phyloP scores from a whole-genome alignment of 2,797 vertebrate genomes.

The Discoglossus pictus region DNA sequence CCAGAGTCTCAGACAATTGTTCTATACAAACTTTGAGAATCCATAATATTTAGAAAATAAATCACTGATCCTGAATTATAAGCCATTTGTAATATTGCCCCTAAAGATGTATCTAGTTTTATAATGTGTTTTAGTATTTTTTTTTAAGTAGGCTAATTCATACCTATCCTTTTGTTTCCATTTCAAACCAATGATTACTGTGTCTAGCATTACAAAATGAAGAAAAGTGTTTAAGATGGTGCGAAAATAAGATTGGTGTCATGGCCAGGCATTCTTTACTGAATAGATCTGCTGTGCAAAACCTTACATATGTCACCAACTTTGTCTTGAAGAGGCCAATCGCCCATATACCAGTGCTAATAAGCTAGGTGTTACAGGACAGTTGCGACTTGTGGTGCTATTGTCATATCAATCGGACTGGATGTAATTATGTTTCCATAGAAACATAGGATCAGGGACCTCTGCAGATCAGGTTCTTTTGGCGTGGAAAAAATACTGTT shows the following conservation, averaged over 20 bases:
- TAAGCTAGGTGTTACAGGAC: too few relatives aligned
- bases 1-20: too few relatives aligned
- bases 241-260: slow-evolving; percentile 41
- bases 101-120: too few relatives aligned
- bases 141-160: too few relatives aligned
- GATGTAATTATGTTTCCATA: background rate
- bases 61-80: too few relatives aligned
- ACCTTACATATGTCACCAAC: background rate
- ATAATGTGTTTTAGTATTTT: too few relatives aligned
- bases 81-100: too few relatives aligned
- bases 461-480: background rate
- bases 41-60: too few relatives aligned
- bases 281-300: background rate
- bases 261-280: background rate
- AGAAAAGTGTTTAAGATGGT: slow-evolving; percentile 19
- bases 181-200: too few relatives aligned
- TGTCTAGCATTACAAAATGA: background rate
- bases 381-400: too few relatives aligned
- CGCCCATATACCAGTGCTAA: background rate
- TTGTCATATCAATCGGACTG: background rate
- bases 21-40: too few relatives aligned
- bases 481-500: background rate
- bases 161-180: too few relatives aligned
- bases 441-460: background rate
- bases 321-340: background rate